Base-by-base conservation (phyloP, 2,888 invertebrate species). In the Euzetes globulus region DNA sequence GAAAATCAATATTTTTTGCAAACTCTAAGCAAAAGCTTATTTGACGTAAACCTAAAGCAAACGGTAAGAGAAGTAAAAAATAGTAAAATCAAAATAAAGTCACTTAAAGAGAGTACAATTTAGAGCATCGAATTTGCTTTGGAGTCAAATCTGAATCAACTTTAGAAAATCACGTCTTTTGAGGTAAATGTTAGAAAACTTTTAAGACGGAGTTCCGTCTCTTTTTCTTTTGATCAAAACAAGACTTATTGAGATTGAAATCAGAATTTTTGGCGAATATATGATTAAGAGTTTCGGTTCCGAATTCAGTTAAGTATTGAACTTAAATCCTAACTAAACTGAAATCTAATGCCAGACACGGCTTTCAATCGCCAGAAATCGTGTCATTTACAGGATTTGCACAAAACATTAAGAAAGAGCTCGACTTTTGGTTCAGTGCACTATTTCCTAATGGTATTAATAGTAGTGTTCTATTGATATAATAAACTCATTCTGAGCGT, bases 341-440 rank as follows among this genome's bases (percentile, higher is more conserved):
- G 22, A 41, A 37, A 41, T 68, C 41, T 41, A 41, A 68, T 68
- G 68, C 68, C 22, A 68, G 22, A 68, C 68, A 68, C 68, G 68
- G 19, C 17, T 13, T 6, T 7, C 3, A 45, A 37, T 63, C 19
- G 68, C 41, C 41, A 41, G 19, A 68, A 68, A 68, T 68, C 41
- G 68, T 41, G 19, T 68, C 68, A 68, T 68, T 68, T 68, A 68
- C 41, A 41, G 41, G 41, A 68, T 68, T 68, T 68, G 22, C 9
- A 68, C 41, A 68, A 68, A 41, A 37, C n/a, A 68, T 19, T 11
- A 45, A 41, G 41, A 15, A 68, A 68, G 25, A 9, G 55, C 25
- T 55, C 27, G 25, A 60, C 41, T 68, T 45, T 41, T n/a, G 41
- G 37, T 37, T 9, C 68, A 68, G 37, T 17, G 22, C 29, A 17